phyloP scores from a whole-genome alignment of 2,113 vertebrate genomes.

The Dipodomys stephensi region DNA sequence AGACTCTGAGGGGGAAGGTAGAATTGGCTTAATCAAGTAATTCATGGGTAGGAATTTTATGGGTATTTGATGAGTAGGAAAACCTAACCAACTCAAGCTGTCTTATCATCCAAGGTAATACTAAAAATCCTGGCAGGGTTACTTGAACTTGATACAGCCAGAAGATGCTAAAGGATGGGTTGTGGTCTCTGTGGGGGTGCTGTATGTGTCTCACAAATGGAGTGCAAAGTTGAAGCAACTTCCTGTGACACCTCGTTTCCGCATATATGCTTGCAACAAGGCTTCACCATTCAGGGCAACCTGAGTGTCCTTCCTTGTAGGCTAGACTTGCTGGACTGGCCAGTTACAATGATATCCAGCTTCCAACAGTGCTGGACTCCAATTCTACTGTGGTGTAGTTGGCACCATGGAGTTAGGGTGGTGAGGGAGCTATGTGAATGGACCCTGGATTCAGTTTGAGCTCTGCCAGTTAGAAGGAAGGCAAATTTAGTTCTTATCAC shows the following conservation, averaged over 20 bases:
- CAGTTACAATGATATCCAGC: neutral
- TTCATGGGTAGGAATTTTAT: neutral
- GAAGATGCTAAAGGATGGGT: neutral
- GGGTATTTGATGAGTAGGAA: neutral
- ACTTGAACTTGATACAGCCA: neutral
- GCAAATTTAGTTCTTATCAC: neutral
- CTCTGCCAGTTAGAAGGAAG: neutral
- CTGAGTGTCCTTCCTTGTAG: neutral
- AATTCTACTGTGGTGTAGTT: neutral
- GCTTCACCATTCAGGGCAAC: neutral
- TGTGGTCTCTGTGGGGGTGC: neutral
- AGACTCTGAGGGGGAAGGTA: neutral
- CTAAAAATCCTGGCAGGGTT: neutral
- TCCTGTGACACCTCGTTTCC: neutral
- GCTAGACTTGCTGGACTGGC: neutral
- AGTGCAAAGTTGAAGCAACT: neutral
- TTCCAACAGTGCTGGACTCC: neutral
- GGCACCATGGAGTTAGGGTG: neutral
- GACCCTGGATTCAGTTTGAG: neutral
- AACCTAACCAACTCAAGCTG: neutral
- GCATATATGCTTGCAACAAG: neutral
- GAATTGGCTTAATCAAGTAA: neutral
- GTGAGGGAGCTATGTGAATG: neutral
- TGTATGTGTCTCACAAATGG: neutral
- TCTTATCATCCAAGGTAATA: slow-evolving; percentile 22